Evolutionary conservation across 2,888 invertebrate genomes (phyloP), one percentile per base, ranked within the genome.

Genomic region (Cataglyphis rosenhaueri): DNA sequence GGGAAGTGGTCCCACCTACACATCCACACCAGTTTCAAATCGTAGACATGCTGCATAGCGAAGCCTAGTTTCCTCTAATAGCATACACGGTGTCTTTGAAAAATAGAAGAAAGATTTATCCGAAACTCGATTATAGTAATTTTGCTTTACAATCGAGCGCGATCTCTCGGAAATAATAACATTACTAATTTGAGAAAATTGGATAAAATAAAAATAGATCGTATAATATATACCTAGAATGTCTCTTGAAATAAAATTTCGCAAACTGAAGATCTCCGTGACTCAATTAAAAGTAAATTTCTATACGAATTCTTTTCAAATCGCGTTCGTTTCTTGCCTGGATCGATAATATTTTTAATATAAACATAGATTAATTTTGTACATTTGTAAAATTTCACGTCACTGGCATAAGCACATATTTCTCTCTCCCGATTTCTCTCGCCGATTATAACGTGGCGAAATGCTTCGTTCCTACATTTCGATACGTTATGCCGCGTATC

Each of bases 1-100:
- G 86, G 91, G 91, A 91, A 91, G 91, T 74, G 52, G 89, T 90
- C 84, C 88, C 89, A 87, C 91, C 91, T 89, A 91, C 91, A 87
- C 78, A 70, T 64, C 59, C 68, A 65, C 66, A 78, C 61, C 41
- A 75, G 68, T 84, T 74, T 83, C 25, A 57, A 66, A 59, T 59
- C 44, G 15, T 78, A 64, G 44, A 76, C 57, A 73, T 35, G 62
- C 10, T 62, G 76, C 25, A 57, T n/a, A n/a, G 52, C 52, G 21
- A 75, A 61, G 57, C 44, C 44, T 62, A 76, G 81, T 81, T 73
- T 75, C 35, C 32, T 78, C 15, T n/a, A 59, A 44, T 35, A 35
- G 35, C 21, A 55, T 57, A 78, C 21, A 32, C 3, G 8, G 59
- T 78, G 78, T 44, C 25, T 71, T 9, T 25, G 25, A 44, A 48